A percentile compares a stretch with the other conserved stretches of the same genome.
Evolutionary conservation across 2,888 invertebrate species (phyloP).

Genomic region (Oscheius sp.): DNA sequence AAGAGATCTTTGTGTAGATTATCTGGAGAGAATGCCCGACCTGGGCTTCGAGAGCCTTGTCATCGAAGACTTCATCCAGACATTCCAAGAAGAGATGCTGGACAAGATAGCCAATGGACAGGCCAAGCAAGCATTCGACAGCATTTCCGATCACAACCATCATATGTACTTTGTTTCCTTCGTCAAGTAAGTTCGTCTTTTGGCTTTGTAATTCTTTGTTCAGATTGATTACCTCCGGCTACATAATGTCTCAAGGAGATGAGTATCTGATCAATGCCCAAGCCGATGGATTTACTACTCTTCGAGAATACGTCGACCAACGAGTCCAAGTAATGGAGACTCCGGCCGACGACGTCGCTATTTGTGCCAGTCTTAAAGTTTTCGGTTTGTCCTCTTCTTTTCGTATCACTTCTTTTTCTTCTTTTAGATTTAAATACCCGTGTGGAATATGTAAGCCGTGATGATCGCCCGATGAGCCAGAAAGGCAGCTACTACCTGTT

Average conservation of each 20-base stretch:
- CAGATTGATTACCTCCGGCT: slow-evolving; percentile 12
- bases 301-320: slow-evolving; percentile 6
- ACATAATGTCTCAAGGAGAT: neutral
- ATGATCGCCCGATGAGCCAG: slow-evolving; percentile 11
- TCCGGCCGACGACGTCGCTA: slow-evolving; percentile 18
- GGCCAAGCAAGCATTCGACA: neutral
- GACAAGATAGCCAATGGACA: neutral
- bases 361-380: slow-evolving; percentile 2
- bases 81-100: slow-evolving; percentile 1
- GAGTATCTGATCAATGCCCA: slow-evolving; percentile 6
- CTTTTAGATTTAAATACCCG: slow-evolving; percentile 13
- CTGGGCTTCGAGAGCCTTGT: neutral
- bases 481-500: slow-evolving; percentile 20
- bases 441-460: slow-evolving; percentile 13
- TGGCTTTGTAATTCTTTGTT: too few relatives aligned
- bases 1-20: neutral
- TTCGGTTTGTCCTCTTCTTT: slow-evolving; percentile 7
- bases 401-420: neutral
- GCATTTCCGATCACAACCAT: neutral
- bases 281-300: slow-evolving; percentile 5
- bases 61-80: slow-evolving; percentile 12
- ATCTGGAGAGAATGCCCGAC: neutral
- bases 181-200: slow-evolving; percentile 17
- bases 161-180: slow-evolving; percentile 14
- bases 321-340: slow-evolving; percentile 4